Base-by-base conservation (phyloP, 2,888 invertebrate species). In the Stenurella melanura region DNA sequence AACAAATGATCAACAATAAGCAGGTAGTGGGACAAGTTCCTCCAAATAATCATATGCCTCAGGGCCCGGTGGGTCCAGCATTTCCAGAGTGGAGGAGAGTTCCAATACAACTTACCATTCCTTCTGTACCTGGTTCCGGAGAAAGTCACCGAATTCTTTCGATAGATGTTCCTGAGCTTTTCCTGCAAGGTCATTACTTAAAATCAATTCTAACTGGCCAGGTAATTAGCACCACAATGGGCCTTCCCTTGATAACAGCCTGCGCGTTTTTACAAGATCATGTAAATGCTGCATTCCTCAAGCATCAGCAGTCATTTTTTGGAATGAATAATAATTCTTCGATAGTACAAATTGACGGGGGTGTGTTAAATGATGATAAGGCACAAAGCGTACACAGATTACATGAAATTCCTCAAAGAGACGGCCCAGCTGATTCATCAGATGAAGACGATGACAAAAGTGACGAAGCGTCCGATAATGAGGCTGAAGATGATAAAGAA, bases 131-230 rank as follows among this genome's bases (percentile, higher is more conserved):
- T 3, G 95, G 95, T 12, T 92, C 93, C 26, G 93, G 86, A 69
- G 86, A 85, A 38, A 90, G 93, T 82, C 93, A 93, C 21, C 93
- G 96, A 78, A 93, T 95, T 63, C 92, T 96, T 76, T 96, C 96
- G 17, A 96, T 97, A 87, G 96, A 96, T 90, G 96, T 97, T 85
- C 96, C 96, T 77, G 96, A 96, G 56, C 94, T 96, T 12, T 96
- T 96, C 26, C 91, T 97, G 70, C 89, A 89, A 90, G 82, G 80
- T 69, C 77, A 78, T 38, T 92, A 92, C 79, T 85, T 92, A 80
- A 93, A 92, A 78, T 90, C 93, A 88, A 94, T 96, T 73, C 91
- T 97, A 79, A 96, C 96, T 54, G 96, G 96, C 58, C 95, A 96
- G 71, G 94, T 97, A 66, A 96, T 97, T 80, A 95, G 96, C 84